Conservation (phyloP, 2,797 vertebrate genomes). For the Hippoglossus hippoglossus region DNA sequence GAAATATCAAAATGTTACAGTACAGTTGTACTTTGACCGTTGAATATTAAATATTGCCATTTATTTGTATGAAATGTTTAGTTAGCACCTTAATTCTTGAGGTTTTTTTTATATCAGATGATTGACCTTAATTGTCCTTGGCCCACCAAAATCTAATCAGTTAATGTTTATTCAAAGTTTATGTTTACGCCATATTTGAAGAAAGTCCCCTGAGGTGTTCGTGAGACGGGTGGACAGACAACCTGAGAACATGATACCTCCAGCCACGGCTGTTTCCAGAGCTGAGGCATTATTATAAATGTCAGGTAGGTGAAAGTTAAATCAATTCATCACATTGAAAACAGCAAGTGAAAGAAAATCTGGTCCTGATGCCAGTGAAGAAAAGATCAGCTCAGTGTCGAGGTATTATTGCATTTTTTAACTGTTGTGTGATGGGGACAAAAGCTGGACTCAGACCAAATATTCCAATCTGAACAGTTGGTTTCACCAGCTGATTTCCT, state of each 20-base stretch:
- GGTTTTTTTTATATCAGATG: neutral
- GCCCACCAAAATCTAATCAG: neutral
- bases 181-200: neutral
- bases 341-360: neutral
- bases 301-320: neutral
- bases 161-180: neutral
- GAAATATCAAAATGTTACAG: too few relatives aligned
- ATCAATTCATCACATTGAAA: neutral
- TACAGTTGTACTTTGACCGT: too few relatives aligned
- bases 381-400: too few relatives aligned
- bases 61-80: too few relatives aligned
- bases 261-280: too few relatives aligned
- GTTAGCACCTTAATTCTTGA: too few relatives aligned
- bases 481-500: slow-evolving; percentile 63
- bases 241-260: neutral
- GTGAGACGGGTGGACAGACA: neutral
- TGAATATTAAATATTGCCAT: neutral
- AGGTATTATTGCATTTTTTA: slow-evolving; percentile 8
- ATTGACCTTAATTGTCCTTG: neutral
- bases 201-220: neutral
- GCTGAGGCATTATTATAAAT: neutral
- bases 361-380: too few relatives aligned
- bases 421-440: neutral
- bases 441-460: slow-evolving; percentile 41
- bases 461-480: slow-evolving; percentile 72